Percentiles rank a stretch among this genome's conserved stretches.
phyloP scores from a whole-genome alignment of 35 echinoderm and acorn worm genomes.

The Lytechinus pictus region DNA sequence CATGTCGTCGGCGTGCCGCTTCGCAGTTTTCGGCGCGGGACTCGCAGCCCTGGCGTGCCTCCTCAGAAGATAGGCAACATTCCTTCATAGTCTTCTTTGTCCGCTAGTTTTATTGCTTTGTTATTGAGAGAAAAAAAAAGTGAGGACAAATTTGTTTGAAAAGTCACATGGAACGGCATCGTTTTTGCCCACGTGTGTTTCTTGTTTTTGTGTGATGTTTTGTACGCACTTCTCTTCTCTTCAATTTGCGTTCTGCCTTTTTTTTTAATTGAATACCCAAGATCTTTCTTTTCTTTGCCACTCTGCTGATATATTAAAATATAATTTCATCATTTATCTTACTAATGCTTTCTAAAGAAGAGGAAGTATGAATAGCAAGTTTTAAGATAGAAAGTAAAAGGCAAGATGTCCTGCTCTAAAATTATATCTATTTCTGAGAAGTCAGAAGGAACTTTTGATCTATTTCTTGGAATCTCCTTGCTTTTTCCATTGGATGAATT shows the following conservation, averaged over 20 bases:
- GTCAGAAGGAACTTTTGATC: neutral
- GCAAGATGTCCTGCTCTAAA: neutral
- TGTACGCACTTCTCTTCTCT: neutral
- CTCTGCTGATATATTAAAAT: neutral
- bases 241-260: neutral
- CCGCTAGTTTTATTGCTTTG: slow-evolving; percentile 35
- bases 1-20: slow-evolving; percentile 80
- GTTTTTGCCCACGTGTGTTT: neutral
- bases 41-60: slow-evolving; percentile 85
- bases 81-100: slow-evolving; percentile 42
- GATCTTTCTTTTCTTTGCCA: neutral
- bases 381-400: neutral
- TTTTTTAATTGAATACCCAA: too few relatives aligned
- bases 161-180: neutral
- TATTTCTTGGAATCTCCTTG: neutral
- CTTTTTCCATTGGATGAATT: neutral
- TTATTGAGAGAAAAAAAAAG: slow-evolving; percentile 40
- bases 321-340: neutral
- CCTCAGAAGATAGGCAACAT: slow-evolving; percentile 75
- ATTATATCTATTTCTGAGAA: neutral
- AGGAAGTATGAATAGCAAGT: neutral
- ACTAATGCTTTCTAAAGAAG: neutral
- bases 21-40: slow-evolving; percentile 85
- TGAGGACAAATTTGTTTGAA: slow-evolving; percentile 43
- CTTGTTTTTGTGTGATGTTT: neutral